Evolutionary conservation across 2,797 vertebrate genomes (phyloP), one percentile per base, ranked within the genome.

Genomic region (Microchirus variegatus): DNA sequence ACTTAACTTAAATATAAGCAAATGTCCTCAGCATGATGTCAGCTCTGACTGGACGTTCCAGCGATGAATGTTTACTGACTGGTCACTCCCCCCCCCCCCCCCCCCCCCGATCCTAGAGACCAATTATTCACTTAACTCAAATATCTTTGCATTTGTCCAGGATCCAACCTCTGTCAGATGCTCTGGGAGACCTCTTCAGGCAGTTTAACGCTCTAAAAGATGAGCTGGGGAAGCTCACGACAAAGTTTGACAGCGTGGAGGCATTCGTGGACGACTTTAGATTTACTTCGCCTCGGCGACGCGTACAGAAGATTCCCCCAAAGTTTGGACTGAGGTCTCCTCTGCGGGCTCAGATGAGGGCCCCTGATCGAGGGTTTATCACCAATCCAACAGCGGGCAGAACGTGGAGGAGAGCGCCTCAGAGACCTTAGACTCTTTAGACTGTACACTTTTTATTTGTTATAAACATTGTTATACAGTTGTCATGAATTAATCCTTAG

Each of bases 181-280:
- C 94, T 0, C 84, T 95, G 46, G 88, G 91, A 14, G 94, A 93
- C 15, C 93, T 97, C 38, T 95, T 96, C 78, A 89, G 55, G 66
- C 93, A 95, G 71, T 96, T 96, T 53, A 93, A 94, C 62, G 41
- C 63, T 4, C 87, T 97, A 5, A 97, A 96, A 61, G 93, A 93
- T 3, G 93, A 93, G 74, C 90, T 97, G 66, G 92, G 76, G 1
- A 84, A 63, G 31, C 93, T 96, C 52, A 91, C 85, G 14, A 68
- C 65, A 2, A 94, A 93, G 60, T 94, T 96, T 38, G 93, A 94
- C 22, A 78, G 82, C 3, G 70, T 94, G 38, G 95, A 97, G 55
- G 82, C 75, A 5, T 91, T 94, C 44, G 91, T 94, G 64, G 95
- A 96, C 0, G 89, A 91, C 11, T 75, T 94, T 15, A 90, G 64